Evolutionary conservation across 2,797 vertebrate genomes (phyloP), one percentile per base, ranked within the genome.

Genomic region (Emys orbicularis): DNA sequence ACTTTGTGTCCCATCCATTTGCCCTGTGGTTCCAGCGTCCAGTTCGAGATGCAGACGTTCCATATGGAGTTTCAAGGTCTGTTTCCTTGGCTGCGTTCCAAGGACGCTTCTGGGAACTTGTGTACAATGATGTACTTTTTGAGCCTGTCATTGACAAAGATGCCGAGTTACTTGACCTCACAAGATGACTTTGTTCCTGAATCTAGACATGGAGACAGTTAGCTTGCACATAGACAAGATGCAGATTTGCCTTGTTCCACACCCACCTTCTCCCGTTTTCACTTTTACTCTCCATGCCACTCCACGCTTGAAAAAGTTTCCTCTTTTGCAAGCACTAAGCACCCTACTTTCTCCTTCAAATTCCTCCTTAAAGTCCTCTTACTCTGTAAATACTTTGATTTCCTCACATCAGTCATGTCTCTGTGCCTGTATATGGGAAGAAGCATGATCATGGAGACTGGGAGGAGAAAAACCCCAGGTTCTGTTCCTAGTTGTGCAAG

Each of bases 81-180:
- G 88, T 88, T 88, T 82, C 87, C 80, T 91, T 72, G 84, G 27
- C 80, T 1, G 23, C 8, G 25, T 77, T 83, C 59, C 97, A 96
- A 59, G 90, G 91, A 52, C 1, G 0, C 92, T 96, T 79, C 82
- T 94, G 94, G 80, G 93, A 96, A 83, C 89, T 76, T n/a, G 37
- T 90, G 76, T 91, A 89, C 87, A 88, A 68, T 74, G 54, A 89
- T 50, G 82, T 84, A 81, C 72, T 92, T 74, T 86, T 93, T 89
- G 88, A 95, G 90, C 49, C 81, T 85, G 72, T 76, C 81, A 6
- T 50, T 87, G 61, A 50, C 92, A 93, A 81, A 84, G 89, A 89
- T 91, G 89, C 95, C 86, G 82, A 77, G 84, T 83, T 52, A 23
- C 53, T 74, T 85, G 92, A 86, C 53, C 37, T 92, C 84, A 8